A percentile compares a stretch with the other conserved stretches of the same genome.
Conservation (phyloP, 1,140 invertebrate genomes). For the Physella acuta region DNA sequence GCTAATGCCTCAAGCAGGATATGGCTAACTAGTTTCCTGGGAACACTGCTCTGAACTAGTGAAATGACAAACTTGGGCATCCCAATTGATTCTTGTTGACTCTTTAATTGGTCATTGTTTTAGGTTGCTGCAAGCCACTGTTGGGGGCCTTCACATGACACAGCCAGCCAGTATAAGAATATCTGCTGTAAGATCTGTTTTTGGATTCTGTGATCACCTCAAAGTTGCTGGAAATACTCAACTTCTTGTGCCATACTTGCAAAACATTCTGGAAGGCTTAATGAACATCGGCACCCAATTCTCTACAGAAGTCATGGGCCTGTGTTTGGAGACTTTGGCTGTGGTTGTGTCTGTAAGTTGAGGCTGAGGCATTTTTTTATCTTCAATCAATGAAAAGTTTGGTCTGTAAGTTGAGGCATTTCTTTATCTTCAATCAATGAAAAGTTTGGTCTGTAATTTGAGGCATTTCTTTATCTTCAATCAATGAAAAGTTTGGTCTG, state of each 20-base stretch:
- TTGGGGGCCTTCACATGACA: slow-evolving; percentile 66
- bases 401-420: no score
- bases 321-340: slow-evolving; percentile 71
- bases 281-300: slow-evolving; percentile 63
- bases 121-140: slow-evolving; percentile 69
- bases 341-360: slow-evolving; percentile 70
- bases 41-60: no score
- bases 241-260: slow-evolving; percentile 62
- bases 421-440: no score
- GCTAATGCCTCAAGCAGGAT: no score
- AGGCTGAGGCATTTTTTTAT: no score
- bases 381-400: no score
- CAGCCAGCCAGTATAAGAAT: slow-evolving; percentile 63
- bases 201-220: slow-evolving; percentile 66
- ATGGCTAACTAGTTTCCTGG: no score
- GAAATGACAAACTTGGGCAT: no score
- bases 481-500: no score
- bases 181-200: slow-evolving; percentile 61
- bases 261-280: slow-evolving; percentile 63
- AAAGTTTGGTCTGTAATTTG: no score
- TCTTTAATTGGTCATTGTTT: slow-evolving; percentile 39
- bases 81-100: no score
- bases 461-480: no score
- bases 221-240: slow-evolving; percentile 58
- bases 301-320: slow-evolving; percentile 67